These are phyloP conservation scores for Cyphomyrmex costatus DNA, from an alignment of 1,140 invertebrate genomes.

Conservation along the genomic window DNA sequence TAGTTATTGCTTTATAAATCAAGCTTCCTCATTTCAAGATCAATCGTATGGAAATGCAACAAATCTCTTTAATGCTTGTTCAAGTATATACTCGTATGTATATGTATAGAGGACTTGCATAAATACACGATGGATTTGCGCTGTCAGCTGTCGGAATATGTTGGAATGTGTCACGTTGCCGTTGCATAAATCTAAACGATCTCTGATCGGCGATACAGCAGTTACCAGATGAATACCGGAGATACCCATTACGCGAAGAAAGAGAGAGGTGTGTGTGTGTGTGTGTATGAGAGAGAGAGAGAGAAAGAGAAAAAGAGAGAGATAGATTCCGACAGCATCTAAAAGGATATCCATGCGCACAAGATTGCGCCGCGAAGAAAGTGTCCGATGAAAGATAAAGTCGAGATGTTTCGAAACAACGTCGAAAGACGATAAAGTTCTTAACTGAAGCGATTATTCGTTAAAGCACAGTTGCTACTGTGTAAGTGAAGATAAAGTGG, in stretches of 20 bases:
- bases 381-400: conserved; percentile 62
- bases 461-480: conserved; percentile 2
- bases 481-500: background rate
- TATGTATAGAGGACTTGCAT: background rate
- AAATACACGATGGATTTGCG: background rate
- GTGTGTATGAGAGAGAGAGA: no score
- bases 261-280: background rate
- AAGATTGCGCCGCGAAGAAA: conserved; percentile 57
- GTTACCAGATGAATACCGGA: conserved; percentile 59
- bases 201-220: conserved; percentile 57
- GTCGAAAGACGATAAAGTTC: conserved; percentile 51
- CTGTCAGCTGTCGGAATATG: conserved; percentile 34
- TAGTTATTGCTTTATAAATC: background rate
- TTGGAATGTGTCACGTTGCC: conserved; percentile 63
- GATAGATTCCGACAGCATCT: conserved; percentile 27
- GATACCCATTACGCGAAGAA: conserved; percentile 44
- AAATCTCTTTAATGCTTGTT: background rate
- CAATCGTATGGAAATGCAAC: background rate
- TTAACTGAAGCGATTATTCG: conserved; percentile 50
- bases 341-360: background rate
- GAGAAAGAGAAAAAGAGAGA: background rate
- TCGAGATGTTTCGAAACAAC: conserved; percentile 62
- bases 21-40: conserved; percentile 2
- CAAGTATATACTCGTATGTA: background rate
- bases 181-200: conserved; percentile 70